Percentiles rank a stretch among this genome's conserved stretches.
These are phyloP conservation scores for Nomada fucata DNA, from an alignment of 2,888 invertebrate genomes.

Conservation along the genomic window DNA sequence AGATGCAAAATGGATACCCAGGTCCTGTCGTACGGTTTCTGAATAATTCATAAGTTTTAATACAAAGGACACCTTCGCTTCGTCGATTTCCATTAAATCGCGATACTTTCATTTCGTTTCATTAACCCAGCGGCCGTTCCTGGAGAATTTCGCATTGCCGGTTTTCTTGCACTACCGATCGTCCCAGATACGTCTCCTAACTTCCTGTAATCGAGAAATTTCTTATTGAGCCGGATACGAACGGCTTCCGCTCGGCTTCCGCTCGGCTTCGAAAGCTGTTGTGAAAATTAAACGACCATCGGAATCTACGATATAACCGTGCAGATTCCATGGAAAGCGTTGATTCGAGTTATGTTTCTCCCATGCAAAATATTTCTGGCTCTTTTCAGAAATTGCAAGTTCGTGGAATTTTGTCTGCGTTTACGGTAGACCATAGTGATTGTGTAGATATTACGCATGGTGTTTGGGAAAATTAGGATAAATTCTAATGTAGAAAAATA, in stretches of 20 bases:
- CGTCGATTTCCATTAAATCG: conserved; percentile 65
- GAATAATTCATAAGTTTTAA: conserved; percentile 67
- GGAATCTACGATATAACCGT: conserved; percentile 2
- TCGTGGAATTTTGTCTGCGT: too few relatives aligned
- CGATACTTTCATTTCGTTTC: conserved; percentile 61
- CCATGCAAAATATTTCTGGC: too few relatives aligned
- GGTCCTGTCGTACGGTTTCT: conserved; percentile 9
- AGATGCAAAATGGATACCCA: conserved; percentile 52
- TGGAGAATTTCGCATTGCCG: background rate
- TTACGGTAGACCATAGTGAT: too few relatives aligned
- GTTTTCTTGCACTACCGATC: conserved; percentile 44
- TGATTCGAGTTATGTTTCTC: too few relatives aligned
- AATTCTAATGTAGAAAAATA: too few relatives aligned
- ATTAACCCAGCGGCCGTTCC: conserved; percentile 39
- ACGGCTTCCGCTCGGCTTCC: background rate
- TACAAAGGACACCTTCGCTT: conserved; percentile 57
- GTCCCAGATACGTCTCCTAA: conserved; percentile 40
- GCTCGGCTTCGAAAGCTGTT: background rate
- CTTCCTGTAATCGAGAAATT: conserved; percentile 48
- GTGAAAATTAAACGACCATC: conserved; percentile 28
- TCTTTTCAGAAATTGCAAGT: too few relatives aligned
- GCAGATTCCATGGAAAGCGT: background rate
- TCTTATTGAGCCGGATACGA: conserved; percentile 33
- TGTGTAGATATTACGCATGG: too few relatives aligned
- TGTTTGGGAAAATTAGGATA: too few relatives aligned